Conservation (phyloP, 2,888 invertebrate genomes). For the Papilio protenor region DNA sequence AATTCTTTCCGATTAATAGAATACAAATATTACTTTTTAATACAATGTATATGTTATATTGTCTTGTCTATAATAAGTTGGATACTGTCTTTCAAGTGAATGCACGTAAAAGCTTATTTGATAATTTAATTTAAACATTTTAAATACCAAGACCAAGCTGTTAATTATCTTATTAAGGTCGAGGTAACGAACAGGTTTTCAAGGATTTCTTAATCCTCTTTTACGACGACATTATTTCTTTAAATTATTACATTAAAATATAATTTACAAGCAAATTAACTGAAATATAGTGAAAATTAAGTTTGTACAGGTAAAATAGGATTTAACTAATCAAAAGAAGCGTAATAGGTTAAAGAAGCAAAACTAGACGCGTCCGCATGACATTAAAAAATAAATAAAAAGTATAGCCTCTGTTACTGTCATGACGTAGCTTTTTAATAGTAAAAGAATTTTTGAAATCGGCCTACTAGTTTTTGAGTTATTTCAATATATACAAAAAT, state of each 20-base stretch:
- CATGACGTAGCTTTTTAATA: too few relatives aligned
- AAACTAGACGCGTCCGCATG: too few relatives aligned
- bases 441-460: too few relatives aligned
- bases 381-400: too few relatives aligned
- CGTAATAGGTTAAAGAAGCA: too few relatives aligned
- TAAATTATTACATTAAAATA: background rate
- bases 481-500: too few relatives aligned
- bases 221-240: background rate
- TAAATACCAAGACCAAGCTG: background rate
- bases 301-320: background rate
- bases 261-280: background rate
- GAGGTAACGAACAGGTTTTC: slow-evolving; percentile 2
- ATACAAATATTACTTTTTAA: too few relatives aligned
- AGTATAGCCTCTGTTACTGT: too few relatives aligned
- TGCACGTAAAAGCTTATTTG: background rate
- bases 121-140: background rate
- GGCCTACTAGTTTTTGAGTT: too few relatives aligned
- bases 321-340: too few relatives aligned
- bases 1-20: too few relatives aligned
- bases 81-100: background rate
- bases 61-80: background rate
- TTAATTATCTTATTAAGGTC: slow-evolving; percentile 12
- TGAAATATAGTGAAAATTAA: background rate
- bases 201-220: slow-evolving; percentile 13
- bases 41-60: too few relatives aligned